Evolutionary conservation across 2,888 invertebrate species (phyloP).

Genomic region (Plebejus melissa): DNA sequence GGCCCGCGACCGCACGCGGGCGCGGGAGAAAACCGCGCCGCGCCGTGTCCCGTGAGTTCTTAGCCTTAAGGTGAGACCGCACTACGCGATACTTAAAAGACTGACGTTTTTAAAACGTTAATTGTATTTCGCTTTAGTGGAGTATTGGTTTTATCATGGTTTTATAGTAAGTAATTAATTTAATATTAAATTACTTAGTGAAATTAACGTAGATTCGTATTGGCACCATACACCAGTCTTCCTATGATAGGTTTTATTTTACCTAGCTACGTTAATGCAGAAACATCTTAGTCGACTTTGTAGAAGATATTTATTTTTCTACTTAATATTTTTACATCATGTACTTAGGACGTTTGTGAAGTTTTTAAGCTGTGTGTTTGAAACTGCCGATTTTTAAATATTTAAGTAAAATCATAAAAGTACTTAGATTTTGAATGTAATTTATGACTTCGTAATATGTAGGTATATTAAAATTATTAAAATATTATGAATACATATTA

Average conservation of each 20-base stretch:
- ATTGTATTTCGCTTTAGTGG: too few species aligned
- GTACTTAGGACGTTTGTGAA: background rate
- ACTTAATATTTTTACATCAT: background rate
- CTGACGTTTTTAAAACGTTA: too few species aligned
- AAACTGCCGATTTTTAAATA: background rate
- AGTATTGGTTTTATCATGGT: too few species aligned
- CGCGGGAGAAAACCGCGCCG: too few species aligned
- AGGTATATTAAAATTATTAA: too few species aligned
- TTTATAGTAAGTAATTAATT: too few species aligned
- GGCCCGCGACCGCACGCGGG: too few species aligned
- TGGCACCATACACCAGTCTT: background rate
- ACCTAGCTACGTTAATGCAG: background rate
- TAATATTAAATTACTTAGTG: background rate
- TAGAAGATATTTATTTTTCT: constrained; percentile 4
- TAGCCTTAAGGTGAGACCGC: too few species aligned
- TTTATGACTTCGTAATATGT: background rate
- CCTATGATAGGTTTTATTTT: background rate
- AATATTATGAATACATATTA: background rate
- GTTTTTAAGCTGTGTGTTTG: background rate
- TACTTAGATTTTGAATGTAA: background rate
- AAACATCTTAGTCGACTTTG: background rate
- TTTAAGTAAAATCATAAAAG: background rate
- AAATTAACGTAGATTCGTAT: background rate
- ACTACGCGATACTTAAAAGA: too few species aligned
- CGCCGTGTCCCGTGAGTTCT: too few species aligned